Evolutionary conservation across 2,113 vertebrate species (phyloP).

Genomic region (Caranx melampygus): DNA sequence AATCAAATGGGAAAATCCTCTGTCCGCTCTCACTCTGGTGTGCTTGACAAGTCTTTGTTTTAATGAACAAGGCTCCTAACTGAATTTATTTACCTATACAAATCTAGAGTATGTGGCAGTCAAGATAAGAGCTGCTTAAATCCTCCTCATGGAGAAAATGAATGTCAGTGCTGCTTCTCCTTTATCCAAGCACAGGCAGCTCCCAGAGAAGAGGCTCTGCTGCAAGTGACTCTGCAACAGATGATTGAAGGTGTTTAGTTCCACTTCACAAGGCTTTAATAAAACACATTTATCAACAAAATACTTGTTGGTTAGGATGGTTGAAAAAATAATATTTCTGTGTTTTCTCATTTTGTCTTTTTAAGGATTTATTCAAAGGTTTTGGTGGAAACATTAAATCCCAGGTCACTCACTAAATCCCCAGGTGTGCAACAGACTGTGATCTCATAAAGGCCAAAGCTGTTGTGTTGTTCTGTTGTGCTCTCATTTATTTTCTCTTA

Average conservation of each 20-base stretch:
- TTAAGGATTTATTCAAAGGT: background rate
- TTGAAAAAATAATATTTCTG: no score
- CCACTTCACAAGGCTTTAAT: no score
- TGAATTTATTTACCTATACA: conserved; percentile 7
- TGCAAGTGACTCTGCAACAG: background rate
- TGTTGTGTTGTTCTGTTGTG: no score
- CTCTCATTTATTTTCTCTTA: background rate
- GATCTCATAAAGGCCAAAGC: background rate
- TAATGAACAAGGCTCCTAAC: background rate
- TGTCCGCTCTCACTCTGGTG: background rate
- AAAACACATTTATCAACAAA: no score
- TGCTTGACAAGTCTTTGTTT: background rate
- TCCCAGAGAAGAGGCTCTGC: background rate
- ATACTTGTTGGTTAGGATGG: no score
- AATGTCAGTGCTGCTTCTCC: background rate
- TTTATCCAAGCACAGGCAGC: background rate
- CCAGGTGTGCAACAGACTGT: background rate
- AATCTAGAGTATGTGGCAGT: background rate
- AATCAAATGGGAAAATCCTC: conserved; percentile 3
- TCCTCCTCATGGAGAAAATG: background rate
- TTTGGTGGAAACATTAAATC: background rate
- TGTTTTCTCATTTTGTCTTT: background rate
- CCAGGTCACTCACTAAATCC: background rate
- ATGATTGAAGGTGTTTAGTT: background rate
- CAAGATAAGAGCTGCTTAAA: conserved; percentile 2